Conservation (phyloP, 2,888 invertebrate species). For the Apodemia mormo region DNA sequence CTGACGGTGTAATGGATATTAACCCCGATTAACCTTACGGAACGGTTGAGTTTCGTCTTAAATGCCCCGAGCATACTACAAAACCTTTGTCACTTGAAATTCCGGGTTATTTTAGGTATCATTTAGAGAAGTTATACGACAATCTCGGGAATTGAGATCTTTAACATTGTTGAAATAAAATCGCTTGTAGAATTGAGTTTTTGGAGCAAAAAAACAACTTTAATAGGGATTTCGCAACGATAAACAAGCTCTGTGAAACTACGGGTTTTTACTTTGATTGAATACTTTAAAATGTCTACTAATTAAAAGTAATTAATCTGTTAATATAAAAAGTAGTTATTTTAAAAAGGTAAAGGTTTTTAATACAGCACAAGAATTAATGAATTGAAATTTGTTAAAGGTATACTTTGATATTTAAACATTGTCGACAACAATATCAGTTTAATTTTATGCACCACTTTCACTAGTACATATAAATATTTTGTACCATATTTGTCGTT, state of each 20-base stretch:
- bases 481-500: no score
- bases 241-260: neutral
- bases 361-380: no score
- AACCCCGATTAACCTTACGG: conserved; percentile 22
- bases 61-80: conserved; percentile 26
- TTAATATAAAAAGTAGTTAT: no score
- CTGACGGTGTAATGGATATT: conserved; percentile 18
- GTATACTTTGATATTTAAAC: no score
- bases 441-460: no score
- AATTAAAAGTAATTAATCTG: no score
- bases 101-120: conserved; percentile 11
- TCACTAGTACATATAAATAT: no score
- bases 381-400: no score
- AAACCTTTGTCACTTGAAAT: conserved; percentile 26
- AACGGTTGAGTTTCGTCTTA: conserved; percentile 21
- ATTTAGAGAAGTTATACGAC: conserved; percentile 3
- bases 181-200: neutral
- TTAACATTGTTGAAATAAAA: neutral
- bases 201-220: neutral
- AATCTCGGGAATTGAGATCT: conserved; percentile 13
- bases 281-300: no score
- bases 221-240: neutral
- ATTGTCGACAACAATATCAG: no score
- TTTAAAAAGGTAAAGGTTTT: no score
- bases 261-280: no score